These are phyloP conservation scores for Melozone crissalis DNA, from an alignment of 2,113 vertebrate species.

Conservation along the genomic window DNA sequence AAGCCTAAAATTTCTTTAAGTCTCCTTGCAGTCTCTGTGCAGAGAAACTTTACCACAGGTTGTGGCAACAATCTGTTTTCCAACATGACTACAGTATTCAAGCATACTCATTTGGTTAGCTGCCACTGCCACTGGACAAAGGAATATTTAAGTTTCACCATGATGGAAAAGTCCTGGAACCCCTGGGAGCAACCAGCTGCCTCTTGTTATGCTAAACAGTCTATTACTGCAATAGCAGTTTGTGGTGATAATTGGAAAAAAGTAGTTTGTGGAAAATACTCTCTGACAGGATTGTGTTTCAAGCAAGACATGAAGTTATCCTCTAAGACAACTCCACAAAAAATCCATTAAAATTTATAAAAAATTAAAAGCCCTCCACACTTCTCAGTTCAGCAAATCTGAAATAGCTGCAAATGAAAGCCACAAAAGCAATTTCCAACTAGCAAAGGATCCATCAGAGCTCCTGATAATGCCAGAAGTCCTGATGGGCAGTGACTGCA, in stretches of 20 bases:
- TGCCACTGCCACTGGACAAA: background rate
- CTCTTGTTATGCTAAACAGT: background rate
- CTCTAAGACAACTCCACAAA: background rate
- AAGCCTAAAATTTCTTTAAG: background rate
- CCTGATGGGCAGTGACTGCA: fast-evolving
- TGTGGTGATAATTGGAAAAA: background rate
- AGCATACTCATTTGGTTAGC: fast-evolving
- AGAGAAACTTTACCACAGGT: background rate
- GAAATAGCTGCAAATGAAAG: background rate
- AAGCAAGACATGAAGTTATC: background rate
- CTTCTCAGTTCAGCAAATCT: background rate
- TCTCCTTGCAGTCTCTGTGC: background rate
- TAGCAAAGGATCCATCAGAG: background rate
- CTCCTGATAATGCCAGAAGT: background rate
- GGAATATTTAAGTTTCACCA: background rate
- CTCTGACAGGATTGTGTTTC: background rate
- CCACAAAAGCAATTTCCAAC: background rate
- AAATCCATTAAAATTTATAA: background rate
- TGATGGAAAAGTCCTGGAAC: background rate
- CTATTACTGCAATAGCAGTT: background rate
- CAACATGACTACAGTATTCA: fast-evolving
- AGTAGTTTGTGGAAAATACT: background rate
- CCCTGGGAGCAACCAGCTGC: background rate
- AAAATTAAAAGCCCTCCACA: background rate
- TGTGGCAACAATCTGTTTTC: background rate